phyloP scores from a whole-genome alignment of 2,113 vertebrate species.

The Eudorcas thomsonii region DNA sequence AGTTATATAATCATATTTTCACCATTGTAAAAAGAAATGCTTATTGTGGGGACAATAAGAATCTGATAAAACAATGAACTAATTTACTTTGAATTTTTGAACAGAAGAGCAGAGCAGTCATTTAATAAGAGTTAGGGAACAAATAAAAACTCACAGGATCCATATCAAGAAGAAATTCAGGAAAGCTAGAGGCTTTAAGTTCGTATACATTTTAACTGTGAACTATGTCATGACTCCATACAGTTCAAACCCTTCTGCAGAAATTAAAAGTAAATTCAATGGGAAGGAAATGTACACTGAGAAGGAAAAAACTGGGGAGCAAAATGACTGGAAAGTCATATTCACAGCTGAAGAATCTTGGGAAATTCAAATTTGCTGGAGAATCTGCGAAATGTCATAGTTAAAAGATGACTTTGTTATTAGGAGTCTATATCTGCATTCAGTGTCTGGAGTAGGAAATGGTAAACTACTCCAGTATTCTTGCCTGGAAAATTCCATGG shows the following conservation, averaged over 20 bases:
- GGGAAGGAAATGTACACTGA: background rate
- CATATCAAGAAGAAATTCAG: background rate
- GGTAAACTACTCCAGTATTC: background rate
- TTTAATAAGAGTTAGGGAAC: background rate
- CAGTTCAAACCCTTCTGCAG: background rate
- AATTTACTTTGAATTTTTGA: background rate
- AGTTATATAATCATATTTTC: background rate
- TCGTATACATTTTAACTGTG: background rate
- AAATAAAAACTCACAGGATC: background rate
- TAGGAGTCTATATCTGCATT: background rate
- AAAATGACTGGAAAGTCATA: background rate
- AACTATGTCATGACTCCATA: background rate
- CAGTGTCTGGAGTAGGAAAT: background rate
- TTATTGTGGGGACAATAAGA: background rate
- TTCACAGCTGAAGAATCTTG: background rate
- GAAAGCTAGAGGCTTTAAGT: background rate
- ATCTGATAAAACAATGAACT: background rate
- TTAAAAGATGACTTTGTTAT: background rate
- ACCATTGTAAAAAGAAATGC: background rate
- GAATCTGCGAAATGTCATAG: background rate
- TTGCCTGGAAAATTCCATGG: background rate
- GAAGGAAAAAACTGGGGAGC: background rate
- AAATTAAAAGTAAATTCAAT: background rate
- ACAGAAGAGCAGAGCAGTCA: background rate
- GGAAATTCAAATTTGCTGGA: background rate